A percentile compares a stretch with the other conserved stretches of the same genome.
phyloP scores from a whole-genome alignment of 1,140 invertebrate genomes.

The Aphelinus certus region DNA sequence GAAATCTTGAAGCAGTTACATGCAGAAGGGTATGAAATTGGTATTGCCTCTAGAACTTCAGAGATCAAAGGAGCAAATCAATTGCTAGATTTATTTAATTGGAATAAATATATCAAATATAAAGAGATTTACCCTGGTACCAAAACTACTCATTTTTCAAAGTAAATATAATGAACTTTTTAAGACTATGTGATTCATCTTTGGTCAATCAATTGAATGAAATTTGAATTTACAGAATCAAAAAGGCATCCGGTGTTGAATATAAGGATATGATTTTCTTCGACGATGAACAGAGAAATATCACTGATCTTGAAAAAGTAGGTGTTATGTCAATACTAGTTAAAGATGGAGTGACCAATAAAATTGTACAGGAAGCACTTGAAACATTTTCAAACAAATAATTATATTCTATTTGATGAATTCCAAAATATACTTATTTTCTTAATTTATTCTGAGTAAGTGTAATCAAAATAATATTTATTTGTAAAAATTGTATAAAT shows the following conservation, averaged over 20 bases:
- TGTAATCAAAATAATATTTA: background rate
- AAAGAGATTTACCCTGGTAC: conserved; percentile 80
- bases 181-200: background rate
- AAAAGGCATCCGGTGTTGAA: conserved; percentile 65
- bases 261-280: conserved; percentile 79
- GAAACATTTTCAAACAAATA: conserved; percentile 54
- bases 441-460: background rate
- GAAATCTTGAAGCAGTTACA: conserved; percentile 70
- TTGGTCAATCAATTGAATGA: conserved; percentile 26
- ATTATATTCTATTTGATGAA: conserved; percentile 24
- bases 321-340: conserved; percentile 71
- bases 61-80: conserved; percentile 74
- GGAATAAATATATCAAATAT: conserved; percentile 77
- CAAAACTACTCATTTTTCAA: conserved; percentile 76
- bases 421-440: background rate
- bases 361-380: conserved; percentile 65
- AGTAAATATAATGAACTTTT: conserved; percentile 62
- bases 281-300: conserved; percentile 75
- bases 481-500: background rate
- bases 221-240: conserved; percentile 64
- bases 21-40: conserved; percentile 69
- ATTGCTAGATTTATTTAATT: conserved; percentile 74
- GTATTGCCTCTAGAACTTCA: conserved; percentile 74
- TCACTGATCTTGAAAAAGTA: conserved; percentile 66
- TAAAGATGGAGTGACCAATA: conserved; percentile 64